Evolutionary conservation across 2,888 invertebrate genomes (phyloP).

Genomic region (Stramonita haemastoma): DNA sequence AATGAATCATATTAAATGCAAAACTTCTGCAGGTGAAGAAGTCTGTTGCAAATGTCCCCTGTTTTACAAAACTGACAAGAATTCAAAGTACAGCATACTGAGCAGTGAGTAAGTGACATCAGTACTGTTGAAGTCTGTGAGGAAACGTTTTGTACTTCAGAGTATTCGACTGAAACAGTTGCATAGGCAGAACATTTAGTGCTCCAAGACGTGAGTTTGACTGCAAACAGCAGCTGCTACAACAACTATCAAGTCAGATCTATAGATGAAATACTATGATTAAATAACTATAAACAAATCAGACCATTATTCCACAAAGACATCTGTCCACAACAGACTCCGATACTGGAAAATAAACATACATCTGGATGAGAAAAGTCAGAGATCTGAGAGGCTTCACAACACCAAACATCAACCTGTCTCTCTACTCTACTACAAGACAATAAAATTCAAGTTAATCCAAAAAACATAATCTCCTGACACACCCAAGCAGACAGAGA

Average conservation of each 20-base stretch:
- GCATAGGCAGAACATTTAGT: not conserved
- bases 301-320: not conserved
- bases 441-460: not conserved
- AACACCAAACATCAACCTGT: not conserved
- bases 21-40: no score
- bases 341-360: not conserved
- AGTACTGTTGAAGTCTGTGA: no score
- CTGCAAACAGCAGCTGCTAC: not conserved
- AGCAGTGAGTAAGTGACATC: no score
- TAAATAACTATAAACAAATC: not conserved
- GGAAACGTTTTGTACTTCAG: no score
- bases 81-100: no score
- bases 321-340: not conserved
- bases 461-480: not conserved
- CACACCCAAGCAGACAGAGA: not conserved
- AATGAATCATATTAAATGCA: no score
- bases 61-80: no score
- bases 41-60: no score
- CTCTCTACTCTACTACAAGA: not conserved
- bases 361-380: not conserved
- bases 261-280: not conserved
- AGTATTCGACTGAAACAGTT: not conserved
- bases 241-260: not conserved
- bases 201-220: not conserved
- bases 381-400: not conserved